These are phyloP conservation scores for Syrista parreyssii DNA, from an alignment of 2,888 invertebrate genomes.

Conservation along the genomic window DNA sequence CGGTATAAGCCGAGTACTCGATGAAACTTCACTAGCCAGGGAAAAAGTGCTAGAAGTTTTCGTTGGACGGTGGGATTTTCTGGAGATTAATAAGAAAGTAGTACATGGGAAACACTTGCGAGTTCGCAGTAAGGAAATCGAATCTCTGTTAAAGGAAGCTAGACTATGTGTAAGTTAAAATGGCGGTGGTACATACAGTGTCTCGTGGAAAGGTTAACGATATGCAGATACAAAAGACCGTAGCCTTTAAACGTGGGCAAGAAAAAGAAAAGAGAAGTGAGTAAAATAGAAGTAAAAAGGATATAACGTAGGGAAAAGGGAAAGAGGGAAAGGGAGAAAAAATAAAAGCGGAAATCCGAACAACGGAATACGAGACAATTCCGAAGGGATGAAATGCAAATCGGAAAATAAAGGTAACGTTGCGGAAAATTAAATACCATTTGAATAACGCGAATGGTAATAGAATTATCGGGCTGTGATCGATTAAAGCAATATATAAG, in stretches of 20 bases:
- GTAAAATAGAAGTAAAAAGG: constrained; percentile 28
- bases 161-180: no score
- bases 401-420: constrained; percentile 59
- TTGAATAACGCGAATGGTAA: constrained; percentile 58
- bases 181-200: constrained; percentile 15
- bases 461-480: constrained; percentile 56
- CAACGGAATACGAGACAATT: constrained; percentile 43
- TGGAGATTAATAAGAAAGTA: no score
- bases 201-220: constrained; percentile 52
- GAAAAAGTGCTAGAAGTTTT: no score
- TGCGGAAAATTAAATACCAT: constrained; percentile 63
- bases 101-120: no score
- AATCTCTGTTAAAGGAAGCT: no score
- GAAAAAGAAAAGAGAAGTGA: constrained; percentile 25
- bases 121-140: no score
- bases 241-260: constrained; percentile 51
- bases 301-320: constrained; percentile 27
- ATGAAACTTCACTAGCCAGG: no score
- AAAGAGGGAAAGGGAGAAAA: constrained; percentile 18
- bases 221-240: constrained; percentile 55
- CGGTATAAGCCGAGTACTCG: no score
- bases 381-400: constrained; percentile 61
- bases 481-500: constrained; percentile 48
- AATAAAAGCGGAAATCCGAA: constrained; percentile 22
- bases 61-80: no score